phyloP scores from a whole-genome alignment of 2,888 invertebrate species.

The Dryobotodes eremita region DNA sequence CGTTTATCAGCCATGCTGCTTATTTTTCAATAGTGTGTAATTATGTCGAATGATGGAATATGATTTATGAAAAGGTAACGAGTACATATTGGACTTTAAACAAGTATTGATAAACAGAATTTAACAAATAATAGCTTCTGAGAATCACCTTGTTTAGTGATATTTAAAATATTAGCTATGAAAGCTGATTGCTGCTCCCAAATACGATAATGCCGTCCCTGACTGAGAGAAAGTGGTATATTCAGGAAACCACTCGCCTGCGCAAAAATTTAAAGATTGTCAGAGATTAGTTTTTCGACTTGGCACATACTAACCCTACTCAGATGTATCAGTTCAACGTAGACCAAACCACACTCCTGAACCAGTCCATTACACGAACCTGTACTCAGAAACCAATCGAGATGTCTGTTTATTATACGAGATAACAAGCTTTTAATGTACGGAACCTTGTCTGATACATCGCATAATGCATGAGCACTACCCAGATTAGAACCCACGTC shows the following conservation, averaged over 20 bases:
- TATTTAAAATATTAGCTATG: no score
- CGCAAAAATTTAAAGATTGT: background rate
- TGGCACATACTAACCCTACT: conserved; percentile 27
- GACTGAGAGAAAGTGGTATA: no score
- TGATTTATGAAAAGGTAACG: background rate
- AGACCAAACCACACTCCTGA: background rate
- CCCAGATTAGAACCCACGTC: conserved; percentile 66
- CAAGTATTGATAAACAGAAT: no score
- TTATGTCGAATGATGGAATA: no score
- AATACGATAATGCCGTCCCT: no score
- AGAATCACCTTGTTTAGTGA: no score
- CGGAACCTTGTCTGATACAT: conserved; percentile 38
- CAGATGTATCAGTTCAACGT: background rate
- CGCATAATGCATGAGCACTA: conserved; percentile 68
- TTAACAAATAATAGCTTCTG: no score
- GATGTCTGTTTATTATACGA: conserved; percentile 62
- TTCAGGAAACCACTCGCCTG: background rate
- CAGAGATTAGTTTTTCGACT: background rate
- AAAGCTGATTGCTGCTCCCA: no score
- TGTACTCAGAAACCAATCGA: conserved; percentile 47
- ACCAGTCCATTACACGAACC: conserved; percentile 34
- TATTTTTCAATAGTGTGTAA: no score
- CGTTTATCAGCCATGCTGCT: no score
- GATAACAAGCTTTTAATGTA: conserved; percentile 66
- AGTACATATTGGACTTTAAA: no score